Percentiles rank a stretch among this genome's conserved stretches.
Evolutionary conservation across 2,888 invertebrate genomes (phyloP).

Genomic region (Megamerina dolium): DNA sequence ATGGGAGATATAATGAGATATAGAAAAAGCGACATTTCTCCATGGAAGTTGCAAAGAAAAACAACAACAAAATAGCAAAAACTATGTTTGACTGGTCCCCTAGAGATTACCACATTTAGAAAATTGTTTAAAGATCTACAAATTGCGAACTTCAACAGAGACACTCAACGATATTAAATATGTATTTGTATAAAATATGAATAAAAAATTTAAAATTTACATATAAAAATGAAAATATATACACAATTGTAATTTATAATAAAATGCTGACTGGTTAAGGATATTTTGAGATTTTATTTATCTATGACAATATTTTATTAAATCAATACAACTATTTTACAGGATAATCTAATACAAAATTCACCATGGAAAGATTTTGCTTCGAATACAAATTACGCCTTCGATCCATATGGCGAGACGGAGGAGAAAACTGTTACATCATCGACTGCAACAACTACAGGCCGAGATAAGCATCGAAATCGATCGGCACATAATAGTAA

Average conservation of each 20-base stretch:
- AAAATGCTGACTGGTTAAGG: constrained; percentile 48
- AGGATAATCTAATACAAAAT: constrained; percentile 78
- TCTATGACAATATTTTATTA: background rate
- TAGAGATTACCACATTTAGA: no score
- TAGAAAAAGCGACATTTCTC: no score
- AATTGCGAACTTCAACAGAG: no score
- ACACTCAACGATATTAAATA: no score
- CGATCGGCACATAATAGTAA: constrained; percentile 30
- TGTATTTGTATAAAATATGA: no score
- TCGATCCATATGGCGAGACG: constrained; percentile 77
- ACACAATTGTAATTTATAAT: background rate
- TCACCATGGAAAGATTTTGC: constrained; percentile 84
- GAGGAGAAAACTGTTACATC: constrained; percentile 58
- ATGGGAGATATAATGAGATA: no score
- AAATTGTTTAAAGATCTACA: no score
- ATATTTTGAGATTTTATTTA: constrained; percentile 1
- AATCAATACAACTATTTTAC: constrained; percentile 26
- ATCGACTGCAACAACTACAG: constrained; percentile 24
- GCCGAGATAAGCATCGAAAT: constrained; percentile 39
- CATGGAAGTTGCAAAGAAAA: no score
- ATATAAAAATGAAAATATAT: background rate
- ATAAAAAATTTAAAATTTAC: no score
- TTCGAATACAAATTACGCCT: constrained; percentile 81
- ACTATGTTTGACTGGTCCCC: constrained; percentile 16
- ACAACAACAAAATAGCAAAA: constrained; percentile 20